Evolutionary conservation across 2,113 vertebrate species (phyloP).

Genomic region (Anhinga anhinga): DNA sequence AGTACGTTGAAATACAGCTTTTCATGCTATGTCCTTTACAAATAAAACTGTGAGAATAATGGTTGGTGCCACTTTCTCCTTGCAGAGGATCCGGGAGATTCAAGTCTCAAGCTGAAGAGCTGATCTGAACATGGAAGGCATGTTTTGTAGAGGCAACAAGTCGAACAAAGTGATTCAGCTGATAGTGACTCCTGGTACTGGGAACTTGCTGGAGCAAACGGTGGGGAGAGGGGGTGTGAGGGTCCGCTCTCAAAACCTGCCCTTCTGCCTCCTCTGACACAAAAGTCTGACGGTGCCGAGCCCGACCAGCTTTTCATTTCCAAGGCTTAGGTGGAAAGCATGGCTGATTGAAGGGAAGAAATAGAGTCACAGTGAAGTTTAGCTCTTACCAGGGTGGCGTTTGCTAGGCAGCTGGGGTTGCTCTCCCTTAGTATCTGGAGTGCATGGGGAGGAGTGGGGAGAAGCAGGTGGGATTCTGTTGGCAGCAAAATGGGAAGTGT

Average conservation of each 20-base stretch:
- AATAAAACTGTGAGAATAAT: constrained; percentile 80
- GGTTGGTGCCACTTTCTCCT: constrained; percentile 38
- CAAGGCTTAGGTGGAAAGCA: not conserved
- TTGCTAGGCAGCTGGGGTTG: not conserved
- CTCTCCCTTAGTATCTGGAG: not conserved
- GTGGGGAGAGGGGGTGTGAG: fast-evolving
- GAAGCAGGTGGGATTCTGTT: not conserved
- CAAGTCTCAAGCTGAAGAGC: not conserved
- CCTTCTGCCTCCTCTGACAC: not conserved
- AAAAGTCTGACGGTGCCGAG: not conserved
- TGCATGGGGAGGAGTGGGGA: not conserved
- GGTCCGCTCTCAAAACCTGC: not conserved
- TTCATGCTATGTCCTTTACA: constrained; percentile 82
- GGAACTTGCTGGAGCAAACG: not conserved
- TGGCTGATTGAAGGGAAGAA: not conserved
- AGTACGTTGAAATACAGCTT: constrained; percentile 80
- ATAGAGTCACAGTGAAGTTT: not conserved
- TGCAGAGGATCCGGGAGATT: not conserved
- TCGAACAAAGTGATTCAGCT: not conserved
- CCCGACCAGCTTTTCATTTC: not conserved
- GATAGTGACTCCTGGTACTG: not conserved
- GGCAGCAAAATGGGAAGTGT: not conserved
- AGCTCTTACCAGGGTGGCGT: fast-evolving
- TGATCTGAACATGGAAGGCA: not conserved
- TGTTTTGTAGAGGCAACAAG: not conserved